Conservation (phyloP, 2,797 vertebrate species). For the Nannoperca obscura region DNA sequence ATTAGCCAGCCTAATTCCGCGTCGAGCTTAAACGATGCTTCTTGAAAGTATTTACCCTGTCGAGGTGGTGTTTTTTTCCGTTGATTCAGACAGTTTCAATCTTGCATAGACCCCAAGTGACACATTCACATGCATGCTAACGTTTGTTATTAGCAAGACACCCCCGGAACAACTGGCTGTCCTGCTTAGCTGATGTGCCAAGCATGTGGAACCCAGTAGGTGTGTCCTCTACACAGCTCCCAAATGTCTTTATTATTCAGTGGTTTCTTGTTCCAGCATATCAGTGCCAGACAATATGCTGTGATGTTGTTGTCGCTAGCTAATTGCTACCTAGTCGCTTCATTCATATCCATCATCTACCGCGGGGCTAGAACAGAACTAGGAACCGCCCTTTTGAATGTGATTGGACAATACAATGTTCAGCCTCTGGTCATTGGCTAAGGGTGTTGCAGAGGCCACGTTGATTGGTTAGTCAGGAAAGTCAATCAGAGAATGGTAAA, state of each 20-base stretch:
- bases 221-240: no score
- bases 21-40: neutral
- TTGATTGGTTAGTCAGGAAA: conserved; percentile 18
- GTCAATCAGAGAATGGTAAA: conserved; percentile 5
- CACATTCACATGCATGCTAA: conserved; percentile 62
- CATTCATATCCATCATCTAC: conserved; percentile 29
- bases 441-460: rapidly evolving
- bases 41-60: conserved; percentile 17
- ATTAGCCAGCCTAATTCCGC: rapidly evolving
- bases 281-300: neutral
- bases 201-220: neutral
- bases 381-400: neutral
- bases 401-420: conserved; percentile 58
- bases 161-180: neutral
- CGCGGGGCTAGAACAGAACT: conserved; percentile 35
- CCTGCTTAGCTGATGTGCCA: neutral
- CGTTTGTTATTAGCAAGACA: conserved; percentile 57
- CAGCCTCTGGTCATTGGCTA: conserved; percentile 47
- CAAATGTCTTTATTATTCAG: neutral
- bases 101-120: conserved; percentile 1
- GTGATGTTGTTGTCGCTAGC: neutral
- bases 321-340: conserved; percentile 18
- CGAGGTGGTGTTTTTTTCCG: neutral
- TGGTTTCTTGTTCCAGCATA: neutral
- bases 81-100: conserved; percentile 28